Evolutionary conservation across 1,140 invertebrate species (phyloP), one percentile per base, ranked within the genome.

Genomic region (Drosophila serrata): DNA sequence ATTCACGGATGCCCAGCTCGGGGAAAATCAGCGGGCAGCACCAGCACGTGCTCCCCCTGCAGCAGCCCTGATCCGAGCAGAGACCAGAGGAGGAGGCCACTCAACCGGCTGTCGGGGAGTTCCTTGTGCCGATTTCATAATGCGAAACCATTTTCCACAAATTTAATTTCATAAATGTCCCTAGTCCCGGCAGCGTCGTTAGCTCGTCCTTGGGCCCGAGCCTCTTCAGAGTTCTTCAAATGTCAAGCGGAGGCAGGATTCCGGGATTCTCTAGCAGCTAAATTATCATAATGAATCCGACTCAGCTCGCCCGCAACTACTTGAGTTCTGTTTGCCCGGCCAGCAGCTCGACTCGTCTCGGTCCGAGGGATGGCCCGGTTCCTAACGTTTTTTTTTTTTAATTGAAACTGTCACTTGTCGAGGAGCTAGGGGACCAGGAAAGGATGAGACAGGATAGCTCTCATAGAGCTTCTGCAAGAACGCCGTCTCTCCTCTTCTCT

Each of bases 251-350:
- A 70, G 53, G 45, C 75, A 57, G 51, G 58, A n/a, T n/a, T n/a
- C 37, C 79, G 64, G 61, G 46, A 74, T 62, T 81, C 75, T 56
- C 70, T 43, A 43, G 61, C 79, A 86, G 82, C 84, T 88, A 90
- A 88, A 88, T 88, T 88, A 88, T 88, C 85, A 88, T 88, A 88
- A 88, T 88, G 84, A 88, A 88, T 84, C 84, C 76, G 48, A 56
- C 62, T 85, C 81, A 84, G 79, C 75, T 55, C 8, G 51, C 51
- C 82, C 67, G 53, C 78, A 72, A 88, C 85, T 88, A 88, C 84
- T 88, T 88, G 84, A 88, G 84, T 74, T 85, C 39, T 75, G 57
- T 65, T 64, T 63, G 68, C 63, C 62, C 73, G 17, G 43, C 31
- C 22, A 58, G 57, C 57, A 57, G 45, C 51, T 67, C 45, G 56